Evolutionary conservation across 2,888 invertebrate species (phyloP), one percentile per base, ranked within the genome.

Genomic region (Cryptocephalus moraei): DNA sequence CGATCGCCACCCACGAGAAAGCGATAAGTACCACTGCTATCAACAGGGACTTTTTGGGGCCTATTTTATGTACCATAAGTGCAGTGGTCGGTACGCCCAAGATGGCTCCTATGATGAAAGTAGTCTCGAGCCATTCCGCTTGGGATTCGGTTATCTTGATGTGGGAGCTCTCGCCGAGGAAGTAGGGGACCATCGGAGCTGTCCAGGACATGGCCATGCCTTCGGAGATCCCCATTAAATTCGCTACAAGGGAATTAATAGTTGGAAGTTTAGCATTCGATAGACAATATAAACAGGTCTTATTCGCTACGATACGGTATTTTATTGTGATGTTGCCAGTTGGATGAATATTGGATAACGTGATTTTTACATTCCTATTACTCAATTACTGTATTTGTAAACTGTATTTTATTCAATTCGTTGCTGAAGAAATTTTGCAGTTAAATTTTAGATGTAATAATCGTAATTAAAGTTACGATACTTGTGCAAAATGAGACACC

Each of bases 161-260:
- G 14, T 67, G 66, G 6, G 60, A 56, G 38, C 60, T 57, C 6
- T 52, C 52, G 4, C 55, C 50, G 47, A 61, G 47, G 6, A 69
- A 58, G n/a, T 66, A 56, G 3, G 67, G 69, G 6, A 67, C 57
- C 22, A 65, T 58, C 6, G 69, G 68, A 1, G 68, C 63, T 11
- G 67, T 62, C 67, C 67, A 69, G 10, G 65, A 67, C 41, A 67
- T 67, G 46, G 65, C 62, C 62, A 69, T 67, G n/a, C 69, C 69
- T 59, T 69, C 69, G 4, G 66, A 65, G 14, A 69, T 60, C 8
- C 66, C 67, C 45, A 63, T 62, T 8, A 67, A 49, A 8, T 66
- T 67, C 41, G 61, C 69, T 69, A 52, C 38, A 62, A 48, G 43
- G 6, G 22, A 22, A 22, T 22, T 22, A 22, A 22, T 22, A 22